Percentiles rank a stretch among this genome's conserved stretches.
These are phyloP conservation scores for Ficedula albicollis DNA, from an alignment of 2,797 vertebrate species.

Conservation along the genomic window DNA sequence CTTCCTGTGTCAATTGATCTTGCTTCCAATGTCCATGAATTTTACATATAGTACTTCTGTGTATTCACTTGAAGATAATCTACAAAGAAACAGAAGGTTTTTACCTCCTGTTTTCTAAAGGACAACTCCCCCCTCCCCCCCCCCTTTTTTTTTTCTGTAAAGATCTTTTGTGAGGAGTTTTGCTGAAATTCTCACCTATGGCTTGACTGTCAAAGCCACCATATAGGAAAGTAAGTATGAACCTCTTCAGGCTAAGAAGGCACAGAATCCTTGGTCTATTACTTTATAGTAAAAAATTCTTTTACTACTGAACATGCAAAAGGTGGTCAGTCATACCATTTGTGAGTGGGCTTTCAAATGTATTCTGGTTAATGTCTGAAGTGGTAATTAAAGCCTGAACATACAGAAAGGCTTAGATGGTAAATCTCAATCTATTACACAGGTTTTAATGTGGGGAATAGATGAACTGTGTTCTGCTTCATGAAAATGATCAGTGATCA, in stretches of 20 bases:
- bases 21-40: not conserved
- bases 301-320: not conserved
- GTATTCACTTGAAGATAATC: not conserved
- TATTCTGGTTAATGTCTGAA: not conserved
- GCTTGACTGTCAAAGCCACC: not conserved
- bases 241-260: not conserved
- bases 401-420: not conserved
- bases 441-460: not conserved
- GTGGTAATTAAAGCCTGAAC: not conserved
- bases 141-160: not conserved
- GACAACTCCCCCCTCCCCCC: not conserved
- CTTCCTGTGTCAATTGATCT: not conserved
- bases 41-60: not conserved
- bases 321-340: not conserved
- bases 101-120: not conserved
- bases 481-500: not conserved
- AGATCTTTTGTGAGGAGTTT: not conserved
- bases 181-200: not conserved
- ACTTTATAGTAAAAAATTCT: not conserved
- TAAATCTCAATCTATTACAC: not conserved
- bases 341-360: not conserved
- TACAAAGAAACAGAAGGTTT: not conserved
- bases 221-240: not conserved
- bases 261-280: not conserved
- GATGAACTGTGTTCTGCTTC: not conserved